Conservation (phyloP, 2,797 vertebrate species). For the Dendrocincla fuliginosa region DNA sequence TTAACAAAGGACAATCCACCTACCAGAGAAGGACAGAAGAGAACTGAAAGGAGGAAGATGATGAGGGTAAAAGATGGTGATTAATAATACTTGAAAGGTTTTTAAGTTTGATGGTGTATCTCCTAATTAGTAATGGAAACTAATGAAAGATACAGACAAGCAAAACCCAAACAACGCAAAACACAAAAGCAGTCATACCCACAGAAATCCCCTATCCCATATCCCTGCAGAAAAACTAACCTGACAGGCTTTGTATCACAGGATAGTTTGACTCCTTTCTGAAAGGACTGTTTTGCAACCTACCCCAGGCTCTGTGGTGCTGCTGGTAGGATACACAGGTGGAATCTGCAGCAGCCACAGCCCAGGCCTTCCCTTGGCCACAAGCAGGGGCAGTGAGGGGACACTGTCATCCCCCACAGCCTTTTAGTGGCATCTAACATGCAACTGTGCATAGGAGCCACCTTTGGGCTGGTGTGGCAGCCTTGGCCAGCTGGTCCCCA, state of each 20-base stretch:
- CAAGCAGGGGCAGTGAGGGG: too few relatives aligned
- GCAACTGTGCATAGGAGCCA: rapidly evolving
- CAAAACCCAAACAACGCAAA: neutral
- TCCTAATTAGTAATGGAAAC: neutral
- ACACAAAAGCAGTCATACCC: neutral
- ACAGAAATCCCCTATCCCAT: neutral
- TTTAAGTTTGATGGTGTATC: neutral
- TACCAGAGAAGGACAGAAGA: neutral
- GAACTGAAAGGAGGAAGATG: neutral
- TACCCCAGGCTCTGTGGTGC: rapidly evolving
- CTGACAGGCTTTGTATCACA: neutral
- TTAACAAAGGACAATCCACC: neutral
- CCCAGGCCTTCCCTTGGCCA: neutral
- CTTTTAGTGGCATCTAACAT: neutral
- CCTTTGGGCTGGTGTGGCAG: neutral
- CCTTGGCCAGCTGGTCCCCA: neutral
- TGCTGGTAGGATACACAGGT: rapidly evolving
- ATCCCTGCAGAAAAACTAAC: neutral
- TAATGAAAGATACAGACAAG: neutral
- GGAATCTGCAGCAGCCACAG: neutral
- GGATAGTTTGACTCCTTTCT: neutral
- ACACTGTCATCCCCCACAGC: neutral
- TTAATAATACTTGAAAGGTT: neutral
- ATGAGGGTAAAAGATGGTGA: neutral
- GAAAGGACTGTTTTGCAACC: rapidly evolving